phyloP scores from a whole-genome alignment of 2,888 invertebrate genomes.

The Hermaeophaga mercurialis region DNA sequence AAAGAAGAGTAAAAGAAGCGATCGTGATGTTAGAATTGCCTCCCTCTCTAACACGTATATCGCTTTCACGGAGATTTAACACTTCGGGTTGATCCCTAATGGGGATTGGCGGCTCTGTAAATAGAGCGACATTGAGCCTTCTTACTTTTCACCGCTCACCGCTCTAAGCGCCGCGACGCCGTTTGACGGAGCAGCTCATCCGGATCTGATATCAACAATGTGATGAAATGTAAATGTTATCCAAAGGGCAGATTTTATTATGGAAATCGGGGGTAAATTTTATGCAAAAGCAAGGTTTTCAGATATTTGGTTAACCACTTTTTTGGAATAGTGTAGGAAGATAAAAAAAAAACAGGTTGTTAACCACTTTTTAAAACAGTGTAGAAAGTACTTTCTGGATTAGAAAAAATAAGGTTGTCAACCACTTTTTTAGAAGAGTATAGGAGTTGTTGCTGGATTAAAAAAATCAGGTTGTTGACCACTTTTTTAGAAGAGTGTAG shows the following conservation, averaged over 20 bases:
- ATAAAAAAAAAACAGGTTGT: too few relatives aligned
- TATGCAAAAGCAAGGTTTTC: not conserved
- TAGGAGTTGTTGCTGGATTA: too few relatives aligned
- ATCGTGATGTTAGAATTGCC: too few relatives aligned
- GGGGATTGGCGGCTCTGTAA: slow-evolving; percentile 59
- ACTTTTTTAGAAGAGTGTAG: too few relatives aligned
- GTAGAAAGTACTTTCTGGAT: too few relatives aligned
- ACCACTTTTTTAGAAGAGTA: too few relatives aligned
- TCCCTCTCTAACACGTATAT: slow-evolving; percentile 35
- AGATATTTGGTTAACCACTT: too few relatives aligned
- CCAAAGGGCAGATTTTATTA: not conserved
- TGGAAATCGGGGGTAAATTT: not conserved
- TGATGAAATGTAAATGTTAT: not conserved
- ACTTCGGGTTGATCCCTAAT: slow-evolving; percentile 53
- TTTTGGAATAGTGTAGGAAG: too few relatives aligned
- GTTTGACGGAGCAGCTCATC: not conserved
- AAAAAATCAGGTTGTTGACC: too few relatives aligned
- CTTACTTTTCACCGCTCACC: slow-evolving; percentile 23
- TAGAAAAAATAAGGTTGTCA: too few relatives aligned
- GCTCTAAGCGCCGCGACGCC: not conserved
- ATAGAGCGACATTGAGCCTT: slow-evolving; percentile 58
- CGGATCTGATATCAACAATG: not conserved
- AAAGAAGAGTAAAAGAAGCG: too few relatives aligned
- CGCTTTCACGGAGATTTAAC: slow-evolving; percentile 56
- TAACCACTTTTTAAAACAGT: too few relatives aligned